phyloP scores from a whole-genome alignment of 1,140 invertebrate genomes.

The Drosophila ironensis region DNA sequence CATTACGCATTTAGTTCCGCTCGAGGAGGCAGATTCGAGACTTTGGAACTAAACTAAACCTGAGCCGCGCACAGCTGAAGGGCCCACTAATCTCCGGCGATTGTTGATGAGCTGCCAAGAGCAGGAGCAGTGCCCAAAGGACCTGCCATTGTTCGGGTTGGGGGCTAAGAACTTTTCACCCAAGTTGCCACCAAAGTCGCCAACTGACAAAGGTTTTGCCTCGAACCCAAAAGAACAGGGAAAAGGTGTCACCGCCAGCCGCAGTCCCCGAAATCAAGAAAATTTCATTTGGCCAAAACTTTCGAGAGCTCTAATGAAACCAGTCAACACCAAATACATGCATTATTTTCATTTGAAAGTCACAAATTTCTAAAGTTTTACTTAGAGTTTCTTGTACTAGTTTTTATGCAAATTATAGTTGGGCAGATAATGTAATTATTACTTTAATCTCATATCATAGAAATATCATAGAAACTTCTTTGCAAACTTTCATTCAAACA shows the following conservation, averaged over 20 bases:
- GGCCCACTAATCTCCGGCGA: neutral
- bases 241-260: neutral
- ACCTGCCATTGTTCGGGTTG: slow-evolving; percentile 8
- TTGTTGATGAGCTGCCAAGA: slow-evolving; percentile 3
- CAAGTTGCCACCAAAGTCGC: neutral
- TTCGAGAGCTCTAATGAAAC: too few species aligned
- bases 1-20: slow-evolving; percentile 44
- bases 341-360: too few species aligned
- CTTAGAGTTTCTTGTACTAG: too few species aligned
- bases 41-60: neutral
- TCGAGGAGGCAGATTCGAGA: neutral
- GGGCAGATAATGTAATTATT: too few species aligned
- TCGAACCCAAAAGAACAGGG: too few species aligned
- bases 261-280: neutral
- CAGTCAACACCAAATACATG: too few species aligned
- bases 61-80: neutral
- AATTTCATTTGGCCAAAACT: neutral
- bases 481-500: too few species aligned
- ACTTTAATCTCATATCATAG: too few species aligned
- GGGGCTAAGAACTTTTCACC: slow-evolving; percentile 7
- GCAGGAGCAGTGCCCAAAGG: neutral
- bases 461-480: too few species aligned
- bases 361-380: too few species aligned
- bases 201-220: neutral
- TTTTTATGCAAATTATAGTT: too few species aligned